Evolutionary conservation across 1,140 invertebrate species (phyloP), one percentile per base, ranked within the genome.

Genomic region (Cotesia typhae): DNA sequence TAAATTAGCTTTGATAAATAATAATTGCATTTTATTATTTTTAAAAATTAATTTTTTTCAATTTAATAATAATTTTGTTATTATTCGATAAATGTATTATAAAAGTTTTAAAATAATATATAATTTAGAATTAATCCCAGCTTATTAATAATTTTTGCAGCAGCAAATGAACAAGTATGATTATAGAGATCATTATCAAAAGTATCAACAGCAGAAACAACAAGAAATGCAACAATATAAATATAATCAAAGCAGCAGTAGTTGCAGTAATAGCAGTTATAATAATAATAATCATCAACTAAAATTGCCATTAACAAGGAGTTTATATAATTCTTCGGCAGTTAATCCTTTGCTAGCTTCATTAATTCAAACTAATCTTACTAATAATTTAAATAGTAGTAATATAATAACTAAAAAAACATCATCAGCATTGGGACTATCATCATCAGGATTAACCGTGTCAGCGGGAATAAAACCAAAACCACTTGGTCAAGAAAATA

Each of bases 181-280:
- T 80, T 87, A 84, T 81, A 84, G 86, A 84, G 84, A 87, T 73
- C 83, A 87, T 73, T 85, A 85, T 75, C 83, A 86, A 76, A 83
- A 84, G 52, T 81, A 82, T 64, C 76, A 79, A 41, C 75, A 76
- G 63, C 75, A 78, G 51, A 80, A 83, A 76, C 80, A 83, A 38
- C 84, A 86, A 77, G 83, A 86, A 76, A 83, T 85, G 81, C 83
- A 85, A 75, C 85, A 85, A 71, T 85, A 85, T 78, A 82, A 83
- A 65, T 85, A 85, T 73, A 79, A 84, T 75, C 81, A 84, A 70
- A 86, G 84, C 78, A 86, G 85, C 79, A 87, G 84, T 78, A 83
- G 10, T 10, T 47, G 5, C 41, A 47, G 41, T 47, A 47, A 47
- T 7, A 47, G 41, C 41, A 47, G 6, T 10, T 9, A 10, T 47